These are phyloP conservation scores for Meriones unguiculatus DNA, from an alignment of 2,113 vertebrate species.

Conservation along the genomic window DNA sequence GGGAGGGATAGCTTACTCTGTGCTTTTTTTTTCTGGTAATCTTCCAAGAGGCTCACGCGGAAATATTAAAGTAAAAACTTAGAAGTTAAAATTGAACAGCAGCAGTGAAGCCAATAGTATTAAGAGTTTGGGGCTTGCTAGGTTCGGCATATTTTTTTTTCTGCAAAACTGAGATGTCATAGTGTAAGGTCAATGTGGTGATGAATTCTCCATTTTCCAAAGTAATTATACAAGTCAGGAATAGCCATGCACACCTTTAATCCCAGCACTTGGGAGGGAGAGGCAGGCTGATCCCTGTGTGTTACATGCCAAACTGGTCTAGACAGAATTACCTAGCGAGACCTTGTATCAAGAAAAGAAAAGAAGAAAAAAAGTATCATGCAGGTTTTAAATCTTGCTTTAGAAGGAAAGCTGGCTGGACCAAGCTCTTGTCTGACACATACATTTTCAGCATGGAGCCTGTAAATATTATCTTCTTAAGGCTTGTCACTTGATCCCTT, in stretches of 20 bases:
- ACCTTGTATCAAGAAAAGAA: background rate
- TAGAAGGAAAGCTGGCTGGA: constrained; percentile 17
- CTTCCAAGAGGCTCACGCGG: background rate
- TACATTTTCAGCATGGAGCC: constrained; percentile 46
- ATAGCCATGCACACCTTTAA: background rate
- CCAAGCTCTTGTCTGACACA: constrained; percentile 52
- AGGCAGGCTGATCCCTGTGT: background rate
- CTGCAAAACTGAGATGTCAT: background rate
- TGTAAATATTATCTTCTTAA: constrained; percentile 72
- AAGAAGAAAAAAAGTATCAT: background rate
- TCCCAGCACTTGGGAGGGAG: background rate
- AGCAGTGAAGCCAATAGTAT: background rate
- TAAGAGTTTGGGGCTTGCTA: background rate
- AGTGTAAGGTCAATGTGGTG: background rate
- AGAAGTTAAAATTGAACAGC: background rate
- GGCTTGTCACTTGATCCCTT: constrained; percentile 56
- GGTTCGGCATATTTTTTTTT: background rate
- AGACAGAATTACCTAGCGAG: background rate
- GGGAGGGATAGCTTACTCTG: background rate
- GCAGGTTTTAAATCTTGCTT: constrained; percentile 39
- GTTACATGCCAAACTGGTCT: background rate
- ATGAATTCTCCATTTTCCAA: background rate
- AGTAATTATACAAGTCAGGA: background rate
- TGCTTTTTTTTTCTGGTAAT: background rate
- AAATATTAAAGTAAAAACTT: background rate